Percentiles rank a stretch among this genome's conserved stretches.
Conservation (phyloP, 2,888 invertebrate genomes). For the Lymantria dispar region DNA sequence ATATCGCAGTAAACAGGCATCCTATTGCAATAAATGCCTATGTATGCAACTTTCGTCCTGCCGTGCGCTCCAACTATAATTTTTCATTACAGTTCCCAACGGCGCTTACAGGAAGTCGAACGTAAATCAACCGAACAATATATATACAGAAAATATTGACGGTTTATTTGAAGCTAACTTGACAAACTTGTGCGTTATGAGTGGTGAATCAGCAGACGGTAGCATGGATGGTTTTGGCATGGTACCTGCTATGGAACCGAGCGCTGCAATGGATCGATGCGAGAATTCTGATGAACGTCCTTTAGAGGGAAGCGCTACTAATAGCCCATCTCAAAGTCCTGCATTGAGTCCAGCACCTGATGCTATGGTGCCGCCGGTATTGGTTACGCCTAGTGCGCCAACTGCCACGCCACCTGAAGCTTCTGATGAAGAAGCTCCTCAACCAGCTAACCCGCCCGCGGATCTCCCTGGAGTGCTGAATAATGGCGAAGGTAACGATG, state of each 20-base stretch:
- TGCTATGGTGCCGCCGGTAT: neutral
- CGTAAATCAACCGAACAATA: conserved; percentile 1
- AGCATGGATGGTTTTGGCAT: conserved; percentile 6
- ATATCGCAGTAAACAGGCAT: too few relatives aligned
- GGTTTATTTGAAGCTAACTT: conserved; percentile 17
- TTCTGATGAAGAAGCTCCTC: neutral
- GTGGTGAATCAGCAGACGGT: conserved; percentile 12
- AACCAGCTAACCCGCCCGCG: neutral
- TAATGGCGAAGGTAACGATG: neutral
- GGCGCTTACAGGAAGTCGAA: conserved; percentile 12
- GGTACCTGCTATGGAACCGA: conserved; percentile 8
- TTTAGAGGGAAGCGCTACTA: neutral
- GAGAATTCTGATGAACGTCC: neutral
- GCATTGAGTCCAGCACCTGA: conserved; percentile 10
- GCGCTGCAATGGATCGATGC: neutral
- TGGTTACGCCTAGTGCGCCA: conserved; percentile 2
- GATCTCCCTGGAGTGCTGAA: neutral
- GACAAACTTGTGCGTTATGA: conserved; percentile 7
- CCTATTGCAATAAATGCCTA: neutral
- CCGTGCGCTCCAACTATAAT: neutral
- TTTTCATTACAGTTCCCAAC: conserved; percentile 17
- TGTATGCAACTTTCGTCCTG: neutral
- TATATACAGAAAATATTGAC: conserved; percentile 11
- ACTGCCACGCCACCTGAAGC: conserved; percentile 3
- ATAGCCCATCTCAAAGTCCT: neutral